Base-by-base conservation (phyloP, 2,888 invertebrate species). In the Abscondita cerata region DNA sequence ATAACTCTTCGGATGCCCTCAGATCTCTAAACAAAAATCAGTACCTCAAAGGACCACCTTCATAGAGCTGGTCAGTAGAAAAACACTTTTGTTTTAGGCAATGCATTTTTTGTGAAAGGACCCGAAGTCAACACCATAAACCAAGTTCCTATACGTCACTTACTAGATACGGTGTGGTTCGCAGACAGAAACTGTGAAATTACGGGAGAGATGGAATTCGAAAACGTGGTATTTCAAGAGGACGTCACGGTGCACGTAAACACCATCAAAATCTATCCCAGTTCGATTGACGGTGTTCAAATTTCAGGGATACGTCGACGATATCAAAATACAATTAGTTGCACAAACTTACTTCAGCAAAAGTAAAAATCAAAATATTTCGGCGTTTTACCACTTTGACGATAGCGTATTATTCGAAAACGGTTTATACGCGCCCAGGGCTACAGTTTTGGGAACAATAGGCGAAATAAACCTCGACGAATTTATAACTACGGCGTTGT, bases 311-410 rank as follows among this genome's bases (percentile, higher is more conserved):
- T 74, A 72, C 2, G 66, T 86, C 1, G 83, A 83, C 68, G 81
- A 81, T 19, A 75, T 82, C 9, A 75, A 82, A 66, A 70, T 87
- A 51, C 73, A 78, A 5, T 76, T 80, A 67, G 69, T 87, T 40
- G 75, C 78, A 13, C 70, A 81, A 12, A 82, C 83, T 70, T 85
- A 85, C 64, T 80, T 87, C 47, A 85, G 85, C 69, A 82, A 81
- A 70, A 78, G 82, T 2, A 78, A 76, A 55, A 70, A 80, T 19
- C 86, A 86, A 77, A 76, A 72, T 12, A 76, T 86, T 31, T 68
- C 73, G 3, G 79, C 80, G 8, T 73, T 75, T 47, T 75, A 85
- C 62, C 69, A 76, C 34, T 83, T 87, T 65, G 67, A 77, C 4
- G 78, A 79, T 65, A 75, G 75, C 41, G 75, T 81, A 38, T 69